These are phyloP conservation scores for Choristoneura rosaceana DNA, from an alignment of 2,888 invertebrate species.

Conservation along the genomic window DNA sequence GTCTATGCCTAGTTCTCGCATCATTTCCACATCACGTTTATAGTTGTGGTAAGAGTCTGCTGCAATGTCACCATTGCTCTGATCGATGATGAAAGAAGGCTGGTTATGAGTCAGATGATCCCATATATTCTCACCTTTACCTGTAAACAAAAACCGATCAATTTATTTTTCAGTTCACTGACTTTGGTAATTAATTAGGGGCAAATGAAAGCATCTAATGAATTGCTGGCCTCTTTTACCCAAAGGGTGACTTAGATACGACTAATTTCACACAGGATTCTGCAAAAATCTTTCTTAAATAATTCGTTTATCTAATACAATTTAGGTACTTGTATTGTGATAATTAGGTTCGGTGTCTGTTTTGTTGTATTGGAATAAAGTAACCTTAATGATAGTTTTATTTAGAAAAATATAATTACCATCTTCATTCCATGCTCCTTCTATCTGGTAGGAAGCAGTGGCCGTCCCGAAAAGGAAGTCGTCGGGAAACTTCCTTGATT, in stretches of 20 bases:
- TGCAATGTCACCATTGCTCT: slow-evolving; percentile 79
- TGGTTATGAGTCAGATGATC: slow-evolving; percentile 78
- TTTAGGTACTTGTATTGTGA: too few species aligned
- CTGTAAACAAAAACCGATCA: slow-evolving; percentile 44
- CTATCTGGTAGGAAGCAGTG: slow-evolving; percentile 39
- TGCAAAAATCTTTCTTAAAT: too few species aligned
- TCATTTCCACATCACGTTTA: slow-evolving; percentile 68
- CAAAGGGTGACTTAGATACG: too few species aligned
- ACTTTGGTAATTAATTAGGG: too few species aligned
- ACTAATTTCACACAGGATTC: too few species aligned
- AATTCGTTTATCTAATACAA: too few species aligned
- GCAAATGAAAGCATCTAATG: too few species aligned
- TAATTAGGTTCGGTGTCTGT: too few species aligned
- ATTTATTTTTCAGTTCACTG: too few species aligned
- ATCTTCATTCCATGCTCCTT: slow-evolving; percentile 41
- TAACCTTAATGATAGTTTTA: too few species aligned
- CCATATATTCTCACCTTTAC: slow-evolving; percentile 83
- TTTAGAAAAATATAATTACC: slow-evolving; percentile 14
- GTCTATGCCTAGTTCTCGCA: slow-evolving; percentile 47
- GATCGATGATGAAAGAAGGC: slow-evolving; percentile 66
- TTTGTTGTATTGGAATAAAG: background rate
- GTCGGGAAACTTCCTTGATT: slow-evolving; percentile 36
- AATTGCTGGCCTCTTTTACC: too few species aligned
- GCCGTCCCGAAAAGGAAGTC: slow-evolving; percentile 38
- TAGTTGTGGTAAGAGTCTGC: slow-evolving; percentile 83